Evolutionary conservation across 2,888 invertebrate genomes (phyloP), one percentile per base, ranked within the genome.

Genomic region (Hypsopygia costalis): DNA sequence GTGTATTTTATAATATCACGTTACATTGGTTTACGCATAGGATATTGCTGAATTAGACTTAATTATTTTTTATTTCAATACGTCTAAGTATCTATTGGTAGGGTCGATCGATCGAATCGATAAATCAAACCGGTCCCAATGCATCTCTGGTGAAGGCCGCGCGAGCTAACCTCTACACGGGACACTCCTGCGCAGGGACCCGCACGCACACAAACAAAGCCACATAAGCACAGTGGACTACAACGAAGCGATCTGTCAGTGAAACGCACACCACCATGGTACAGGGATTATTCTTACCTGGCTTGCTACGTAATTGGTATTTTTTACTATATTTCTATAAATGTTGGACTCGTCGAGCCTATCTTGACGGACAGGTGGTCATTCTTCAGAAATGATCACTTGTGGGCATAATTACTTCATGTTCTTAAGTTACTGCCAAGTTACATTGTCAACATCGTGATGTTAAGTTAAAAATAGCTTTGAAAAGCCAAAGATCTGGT

Each of bases 61-160:
- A n/a, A n/a, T n/a, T n/a, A n/a, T n/a, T n/a, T n/a, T n/a, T n/a
- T n/a, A n/a, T n/a, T n/a, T n/a, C n/a, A n/a, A n/a, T n/a, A n/a
- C n/a, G n/a, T n/a, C n/a, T n/a, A n/a, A n/a, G n/a, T n/a, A n/a
- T n/a, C n/a, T n/a, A n/a, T n/a, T n/a, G n/a, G 16, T 16, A 16
- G 52, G 53, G 62, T 54, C 52, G 55, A 68, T 68, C 55, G 55
- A 66, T 55, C 51, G 40, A 46, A 52, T 67, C 66, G 61, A 77
- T 76, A 73, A 71, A 69, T 74, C 55, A 56, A 69, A 78, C 76
- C 75, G 73, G 71, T 77, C 75, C 61, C 70, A 82, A 70, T 86
- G 76, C 86, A 80, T 72, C 81, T 72, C 81, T 83, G 80, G 81
- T 82, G 87, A 88, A 88, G 87, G 87, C 83, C 87, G 83, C 75